These are phyloP conservation scores for Amphibalanus amphitrite DNA, from an alignment of 1,140 invertebrate genomes.

Conservation along the genomic window DNA sequence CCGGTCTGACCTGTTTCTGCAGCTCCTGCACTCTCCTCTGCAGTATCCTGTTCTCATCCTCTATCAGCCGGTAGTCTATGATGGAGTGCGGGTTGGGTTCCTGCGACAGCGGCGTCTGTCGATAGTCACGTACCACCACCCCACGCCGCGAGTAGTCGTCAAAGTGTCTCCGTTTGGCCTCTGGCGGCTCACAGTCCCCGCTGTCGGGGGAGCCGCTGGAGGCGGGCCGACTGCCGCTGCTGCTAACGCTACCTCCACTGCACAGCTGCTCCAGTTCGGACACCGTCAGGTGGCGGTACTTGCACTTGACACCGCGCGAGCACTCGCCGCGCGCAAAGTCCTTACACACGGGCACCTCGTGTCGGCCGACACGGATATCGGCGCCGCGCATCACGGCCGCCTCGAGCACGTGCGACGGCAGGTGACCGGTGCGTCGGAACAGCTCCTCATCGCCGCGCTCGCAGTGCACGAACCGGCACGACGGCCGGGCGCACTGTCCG, in stretches of 20 bases:
- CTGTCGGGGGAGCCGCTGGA: background rate
- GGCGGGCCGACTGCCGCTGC: too few species aligned
- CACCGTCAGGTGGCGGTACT: constrained; percentile 34
- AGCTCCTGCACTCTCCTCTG: background rate
- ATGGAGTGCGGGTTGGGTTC: background rate
- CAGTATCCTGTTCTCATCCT: background rate
- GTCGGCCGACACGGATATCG: constrained; percentile 17
- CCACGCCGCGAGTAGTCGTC: background rate
- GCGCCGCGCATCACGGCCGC: constrained; percentile 6
- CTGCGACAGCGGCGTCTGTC: background rate
- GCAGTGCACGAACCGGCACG: constrained; percentile 59
- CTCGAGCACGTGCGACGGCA: constrained; percentile 39
- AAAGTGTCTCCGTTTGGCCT: constrained; percentile 1
- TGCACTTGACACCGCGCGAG: constrained; percentile 32
- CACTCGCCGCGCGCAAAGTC: constrained; percentile 58
- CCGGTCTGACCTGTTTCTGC: background rate
- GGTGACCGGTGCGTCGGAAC: constrained; percentile 45
- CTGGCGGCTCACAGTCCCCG: background rate
- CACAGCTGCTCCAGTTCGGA: constrained; percentile 19
- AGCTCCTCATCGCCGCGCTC: constrained; percentile 55
- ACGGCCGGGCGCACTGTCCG: constrained; percentile 41
- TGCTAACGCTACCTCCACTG: background rate
- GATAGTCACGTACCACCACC: background rate
- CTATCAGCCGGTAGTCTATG: background rate
- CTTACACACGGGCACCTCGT: constrained; percentile 47